Percentiles rank a stretch among this genome's conserved stretches.
Evolutionary conservation across 2,113 vertebrate species (phyloP).

Genomic region (Pipa parva): DNA sequence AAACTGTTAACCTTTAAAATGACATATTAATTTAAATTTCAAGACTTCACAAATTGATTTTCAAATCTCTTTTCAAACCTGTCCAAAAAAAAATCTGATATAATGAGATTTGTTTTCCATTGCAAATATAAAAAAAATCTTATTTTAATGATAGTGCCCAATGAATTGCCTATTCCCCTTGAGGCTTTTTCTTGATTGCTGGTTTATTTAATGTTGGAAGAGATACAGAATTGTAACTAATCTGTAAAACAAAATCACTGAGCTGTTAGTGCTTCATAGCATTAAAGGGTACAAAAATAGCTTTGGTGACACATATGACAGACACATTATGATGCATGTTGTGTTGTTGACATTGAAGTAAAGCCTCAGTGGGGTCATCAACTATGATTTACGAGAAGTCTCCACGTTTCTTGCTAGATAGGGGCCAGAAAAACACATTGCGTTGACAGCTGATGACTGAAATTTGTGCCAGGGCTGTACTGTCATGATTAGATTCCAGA

Average conservation of each 20-base stretch:
- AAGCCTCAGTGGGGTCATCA: slow-evolving; percentile 7
- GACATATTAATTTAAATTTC: too few species aligned
- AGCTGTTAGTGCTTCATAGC: not conserved
- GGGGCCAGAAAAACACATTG: slow-evolving; percentile 23
- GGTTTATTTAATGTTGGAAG: too few species aligned
- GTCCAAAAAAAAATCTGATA: too few species aligned
- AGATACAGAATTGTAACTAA: not conserved
- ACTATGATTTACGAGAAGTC: slow-evolving; percentile 16
- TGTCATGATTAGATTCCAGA: not conserved
- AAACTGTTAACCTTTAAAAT: too few species aligned
- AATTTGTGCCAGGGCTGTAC: slow-evolving; percentile 1
- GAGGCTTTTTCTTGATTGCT: too few species aligned
- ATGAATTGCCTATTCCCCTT: too few species aligned
- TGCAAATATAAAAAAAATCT: too few species aligned
- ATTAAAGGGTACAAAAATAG: slow-evolving; percentile 21
- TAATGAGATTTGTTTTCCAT: too few species aligned
- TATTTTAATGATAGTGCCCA: too few species aligned
- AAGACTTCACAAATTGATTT: too few species aligned
- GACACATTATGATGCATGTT: slow-evolving; percentile 5
- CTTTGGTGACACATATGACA: slow-evolving; percentile 4
- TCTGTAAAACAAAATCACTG: not conserved
- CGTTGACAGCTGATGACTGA: slow-evolving; percentile 26
- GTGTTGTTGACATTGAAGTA: slow-evolving; percentile 28
- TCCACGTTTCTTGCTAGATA: slow-evolving; percentile 1
- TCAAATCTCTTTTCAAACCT: too few species aligned